These are phyloP conservation scores for Trematomus bernacchii DNA, from an alignment of 2,797 vertebrate species.

Conservation along the genomic window DNA sequence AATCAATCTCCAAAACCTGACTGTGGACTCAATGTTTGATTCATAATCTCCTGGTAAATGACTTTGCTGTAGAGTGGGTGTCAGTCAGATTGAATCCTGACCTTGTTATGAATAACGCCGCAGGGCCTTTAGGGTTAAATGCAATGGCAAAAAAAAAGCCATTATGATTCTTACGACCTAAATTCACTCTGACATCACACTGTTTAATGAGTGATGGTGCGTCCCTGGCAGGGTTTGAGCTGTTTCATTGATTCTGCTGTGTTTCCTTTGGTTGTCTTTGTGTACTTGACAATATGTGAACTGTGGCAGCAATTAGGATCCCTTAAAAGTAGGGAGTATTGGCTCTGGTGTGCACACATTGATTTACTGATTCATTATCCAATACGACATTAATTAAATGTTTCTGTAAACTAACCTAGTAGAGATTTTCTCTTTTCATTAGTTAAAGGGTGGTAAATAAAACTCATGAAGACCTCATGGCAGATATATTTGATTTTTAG, in stretches of 20 bases:
- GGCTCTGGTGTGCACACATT: neutral
- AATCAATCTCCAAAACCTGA: conserved; percentile 66
- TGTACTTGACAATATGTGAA: conserved; percentile 7
- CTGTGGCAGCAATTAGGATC: neutral
- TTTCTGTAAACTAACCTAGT: neutral
- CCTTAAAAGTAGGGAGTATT: conserved; percentile 1
- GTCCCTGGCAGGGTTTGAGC: conserved; percentile 14
- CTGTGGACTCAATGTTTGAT: conserved; percentile 68
- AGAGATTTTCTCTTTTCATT: neutral
- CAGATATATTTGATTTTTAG: neutral
- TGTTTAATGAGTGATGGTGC: conserved; percentile 50
- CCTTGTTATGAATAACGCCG: conserved; percentile 64
- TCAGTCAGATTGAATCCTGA: conserved; percentile 72
- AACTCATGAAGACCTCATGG: neutral
- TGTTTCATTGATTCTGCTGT: conserved; percentile 24
- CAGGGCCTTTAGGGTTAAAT: conserved; percentile 69
- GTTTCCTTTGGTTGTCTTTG: conserved; percentile 10
- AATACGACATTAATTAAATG: neutral
- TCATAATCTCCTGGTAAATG: conserved; percentile 72
- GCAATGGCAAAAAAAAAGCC: conserved; percentile 67
- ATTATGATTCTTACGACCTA: conserved; percentile 62
- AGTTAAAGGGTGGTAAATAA: neutral
- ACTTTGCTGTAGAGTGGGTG: conserved; percentile 73
- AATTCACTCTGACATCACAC: conserved; percentile 79
- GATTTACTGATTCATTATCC: conserved; percentile 11